Percentiles rank a stretch among this genome's conserved stretches.
Evolutionary conservation across 1,140 invertebrate species (phyloP).

Genomic region (Frieseomelitta varia): DNA sequence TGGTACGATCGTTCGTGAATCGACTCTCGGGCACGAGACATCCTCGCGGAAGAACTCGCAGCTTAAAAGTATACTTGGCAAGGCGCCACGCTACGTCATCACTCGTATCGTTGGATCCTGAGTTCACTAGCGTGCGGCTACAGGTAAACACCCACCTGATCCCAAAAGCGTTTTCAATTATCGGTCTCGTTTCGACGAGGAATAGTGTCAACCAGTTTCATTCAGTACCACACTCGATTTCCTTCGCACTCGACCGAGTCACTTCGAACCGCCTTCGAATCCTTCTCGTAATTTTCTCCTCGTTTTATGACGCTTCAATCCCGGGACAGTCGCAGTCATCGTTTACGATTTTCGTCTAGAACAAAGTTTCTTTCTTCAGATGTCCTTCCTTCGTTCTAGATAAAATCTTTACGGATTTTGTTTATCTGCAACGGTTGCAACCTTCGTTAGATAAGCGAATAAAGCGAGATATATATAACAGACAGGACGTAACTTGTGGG

Average conservation of each 20-base stretch:
- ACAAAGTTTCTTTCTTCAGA: too few relatives aligned
- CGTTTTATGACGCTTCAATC: neutral
- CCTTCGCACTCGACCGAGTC: neutral
- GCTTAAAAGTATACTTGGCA: slow-evolving; percentile 54
- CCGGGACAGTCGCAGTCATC: neutral
- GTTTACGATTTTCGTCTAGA: too few relatives aligned
- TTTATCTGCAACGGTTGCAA: neutral
- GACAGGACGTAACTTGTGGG: too few relatives aligned
- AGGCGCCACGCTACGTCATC: slow-evolving; percentile 59
- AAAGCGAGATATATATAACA: neutral
- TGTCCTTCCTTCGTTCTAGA: too few relatives aligned
- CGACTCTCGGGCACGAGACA: slow-evolving; percentile 6
- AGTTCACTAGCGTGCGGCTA: slow-evolving; percentile 55
- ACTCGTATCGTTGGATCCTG: slow-evolving; percentile 44
- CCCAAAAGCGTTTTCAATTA: slow-evolving; percentile 68
- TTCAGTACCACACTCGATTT: neutral
- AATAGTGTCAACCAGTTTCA: too few relatives aligned
- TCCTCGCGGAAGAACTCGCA: slow-evolving; percentile 35
- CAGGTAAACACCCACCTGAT: slow-evolving; percentile 70
- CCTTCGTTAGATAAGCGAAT: neutral
- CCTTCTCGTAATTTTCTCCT: neutral
- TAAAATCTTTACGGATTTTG: too few relatives aligned
- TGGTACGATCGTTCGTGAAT: neutral
- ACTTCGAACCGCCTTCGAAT: neutral
- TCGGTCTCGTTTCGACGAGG: slow-evolving; percentile 26